Evolutionary conservation across 2,888 invertebrate species (phyloP).

Genomic region (Eupithecia tripunctaria): DNA sequence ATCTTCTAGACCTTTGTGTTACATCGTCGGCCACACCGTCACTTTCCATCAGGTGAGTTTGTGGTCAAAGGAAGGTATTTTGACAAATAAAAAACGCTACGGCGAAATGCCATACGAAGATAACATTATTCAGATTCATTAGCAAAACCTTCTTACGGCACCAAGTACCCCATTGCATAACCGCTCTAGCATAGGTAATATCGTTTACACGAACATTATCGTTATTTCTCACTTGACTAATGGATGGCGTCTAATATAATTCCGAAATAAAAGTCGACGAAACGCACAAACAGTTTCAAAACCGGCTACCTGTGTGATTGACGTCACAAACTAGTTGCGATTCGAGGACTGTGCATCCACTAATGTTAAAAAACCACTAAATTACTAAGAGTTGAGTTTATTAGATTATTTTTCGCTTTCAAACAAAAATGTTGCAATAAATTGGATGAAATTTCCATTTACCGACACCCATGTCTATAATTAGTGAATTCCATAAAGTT

Average conservation of each 20-base stretch:
- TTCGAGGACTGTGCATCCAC: conserved; percentile 44
- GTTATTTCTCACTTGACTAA: conserved; percentile 17
- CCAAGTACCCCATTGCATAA: not conserved
- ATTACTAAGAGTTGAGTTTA: not conserved
- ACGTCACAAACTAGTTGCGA: conserved; percentile 56
- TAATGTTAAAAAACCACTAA: conserved; percentile 9
- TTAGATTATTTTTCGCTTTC: not conserved
- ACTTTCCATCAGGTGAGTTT: no score
- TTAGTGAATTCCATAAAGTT: not conserved
- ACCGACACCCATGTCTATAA: not conserved
- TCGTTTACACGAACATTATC: not conserved
- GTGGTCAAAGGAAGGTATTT: no score
- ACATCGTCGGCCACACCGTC: no score
- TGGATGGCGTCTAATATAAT: conserved; percentile 8
- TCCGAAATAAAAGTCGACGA: conserved; percentile 22
- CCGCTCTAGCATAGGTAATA: no score
- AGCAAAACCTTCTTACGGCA: not conserved
- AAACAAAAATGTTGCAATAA: not conserved
- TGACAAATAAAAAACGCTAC: no score
- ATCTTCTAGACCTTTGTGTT: no score
- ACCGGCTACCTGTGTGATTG: conserved; percentile 53
- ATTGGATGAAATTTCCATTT: not conserved
- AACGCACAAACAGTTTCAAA: conserved; percentile 43
- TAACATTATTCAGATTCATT: not conserved
- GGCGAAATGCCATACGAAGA: not conserved